phyloP scores from a whole-genome alignment of 1,140 invertebrate genomes.

The Neodiprion virginianus region DNA sequence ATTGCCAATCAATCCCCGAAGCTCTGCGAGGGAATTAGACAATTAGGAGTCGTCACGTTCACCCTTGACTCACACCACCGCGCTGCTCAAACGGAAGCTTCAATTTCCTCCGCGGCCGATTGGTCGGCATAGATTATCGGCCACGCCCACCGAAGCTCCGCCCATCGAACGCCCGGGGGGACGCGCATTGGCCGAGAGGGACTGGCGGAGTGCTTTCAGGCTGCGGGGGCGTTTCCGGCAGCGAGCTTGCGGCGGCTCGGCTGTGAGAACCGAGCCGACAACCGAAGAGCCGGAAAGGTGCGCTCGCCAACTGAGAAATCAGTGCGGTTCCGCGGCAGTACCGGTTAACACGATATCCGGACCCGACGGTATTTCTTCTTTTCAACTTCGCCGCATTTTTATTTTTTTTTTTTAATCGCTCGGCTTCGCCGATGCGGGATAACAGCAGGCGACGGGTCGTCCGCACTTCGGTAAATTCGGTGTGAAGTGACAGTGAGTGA shows the following conservation, averaged over 20 bases:
- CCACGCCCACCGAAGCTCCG: conserved; percentile 40
- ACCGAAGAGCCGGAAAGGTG: conserved; percentile 34
- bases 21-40: conserved; percentile 58
- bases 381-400: conserved; percentile 3
- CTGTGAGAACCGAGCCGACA: conserved; percentile 42
- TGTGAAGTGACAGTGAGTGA: neutral
- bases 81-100: conserved; percentile 1
- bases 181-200: conserved; percentile 15
- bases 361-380: conserved; percentile 14
- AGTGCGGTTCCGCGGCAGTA: conserved; percentile 61
- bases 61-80: conserved; percentile 15
- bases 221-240: conserved; percentile 9
- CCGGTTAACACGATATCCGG: conserved; percentile 46
- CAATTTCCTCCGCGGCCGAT: conserved; percentile 16
- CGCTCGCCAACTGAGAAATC: conserved; percentile 43
- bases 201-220: conserved; percentile 19
- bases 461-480: conserved; percentile 41
- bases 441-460: neutral
- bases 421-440: neutral
- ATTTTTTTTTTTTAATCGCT: neutral
- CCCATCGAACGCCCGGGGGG: conserved; percentile 27
- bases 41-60: conserved; percentile 64
- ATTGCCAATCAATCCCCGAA: conserved; percentile 55
- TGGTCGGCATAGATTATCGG: conserved; percentile 28
- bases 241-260: conserved; percentile 23